A percentile compares a stretch with the other conserved stretches of the same genome.
Conservation (phyloP, 2,797 vertebrate species). For the Hemibagrus guttatus region DNA sequence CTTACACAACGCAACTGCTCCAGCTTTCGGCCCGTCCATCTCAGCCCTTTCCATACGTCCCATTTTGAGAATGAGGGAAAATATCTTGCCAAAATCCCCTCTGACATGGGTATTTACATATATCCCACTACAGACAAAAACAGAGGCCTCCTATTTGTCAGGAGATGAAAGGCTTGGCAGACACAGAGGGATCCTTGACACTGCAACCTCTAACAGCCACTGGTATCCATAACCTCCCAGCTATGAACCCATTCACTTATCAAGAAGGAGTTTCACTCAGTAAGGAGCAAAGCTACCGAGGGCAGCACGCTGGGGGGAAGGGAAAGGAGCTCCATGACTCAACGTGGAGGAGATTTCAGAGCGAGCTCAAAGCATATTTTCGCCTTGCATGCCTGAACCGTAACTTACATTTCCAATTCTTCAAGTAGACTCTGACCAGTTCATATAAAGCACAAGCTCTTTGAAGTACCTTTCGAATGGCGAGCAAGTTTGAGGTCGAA, state of each 20-base stretch:
- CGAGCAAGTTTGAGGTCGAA: constrained; percentile 34
- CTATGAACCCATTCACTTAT: constrained; percentile 62
- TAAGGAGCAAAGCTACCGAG: constrained; percentile 45
- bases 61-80: constrained; percentile 54
- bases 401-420: constrained; percentile 35
- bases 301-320: constrained; percentile 40
- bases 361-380: constrained; percentile 59
- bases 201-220: constrained; percentile 66
- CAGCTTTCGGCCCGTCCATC: constrained; percentile 53
- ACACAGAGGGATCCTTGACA: constrained; percentile 62
- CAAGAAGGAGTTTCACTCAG: constrained; percentile 59
- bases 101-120: constrained; percentile 70
- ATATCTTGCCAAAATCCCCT: constrained; percentile 66
- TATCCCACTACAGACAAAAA: constrained; percentile 67
- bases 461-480: constrained; percentile 49
- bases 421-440: constrained; percentile 34
- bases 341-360: constrained; percentile 61
- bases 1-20: constrained; percentile 58
- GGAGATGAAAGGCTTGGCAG: constrained; percentile 71
- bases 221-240: constrained; percentile 62
- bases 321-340: constrained; percentile 24
- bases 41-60: constrained; percentile 48
- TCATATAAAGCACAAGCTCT: constrained; percentile 25
- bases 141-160: constrained; percentile 70
- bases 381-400: constrained; percentile 64